Conservation (phyloP, 2,888 invertebrate genomes). For the Drosophila kokeensis region DNA sequence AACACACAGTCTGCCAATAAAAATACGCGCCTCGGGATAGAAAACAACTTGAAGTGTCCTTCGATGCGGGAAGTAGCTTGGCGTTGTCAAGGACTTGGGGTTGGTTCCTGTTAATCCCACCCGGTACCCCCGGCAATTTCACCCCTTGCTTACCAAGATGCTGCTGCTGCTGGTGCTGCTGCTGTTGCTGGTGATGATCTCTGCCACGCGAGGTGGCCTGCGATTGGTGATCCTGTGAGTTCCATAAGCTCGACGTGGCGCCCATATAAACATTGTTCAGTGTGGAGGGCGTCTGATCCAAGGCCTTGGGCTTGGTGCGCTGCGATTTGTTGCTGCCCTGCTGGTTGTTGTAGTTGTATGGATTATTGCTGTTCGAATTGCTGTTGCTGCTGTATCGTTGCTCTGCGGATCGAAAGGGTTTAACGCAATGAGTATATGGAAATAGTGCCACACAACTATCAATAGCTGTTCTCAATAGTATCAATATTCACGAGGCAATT, state of each 20-base stretch:
- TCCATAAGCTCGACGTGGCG: conserved; percentile 84
- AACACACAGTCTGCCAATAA: conserved; percentile 44
- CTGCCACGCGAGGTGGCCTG: conserved; percentile 58
- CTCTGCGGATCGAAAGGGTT: conserved; percentile 45
- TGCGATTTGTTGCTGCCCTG: conserved; percentile 78
- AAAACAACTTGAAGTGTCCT: conserved; percentile 47
- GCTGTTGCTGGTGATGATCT: conserved; percentile 78
- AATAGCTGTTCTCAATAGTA: neutral
- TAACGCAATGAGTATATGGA: neutral
- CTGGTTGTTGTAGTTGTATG: conserved; percentile 64
- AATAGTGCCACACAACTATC: neutral
- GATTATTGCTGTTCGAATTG: conserved; percentile 76
- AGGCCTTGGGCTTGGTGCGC: conserved; percentile 77
- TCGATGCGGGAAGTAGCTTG: conserved; percentile 41
- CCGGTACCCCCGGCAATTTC: neutral
- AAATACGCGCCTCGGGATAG: conserved; percentile 49
- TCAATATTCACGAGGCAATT: neutral
- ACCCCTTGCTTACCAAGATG: conserved; percentile 72
- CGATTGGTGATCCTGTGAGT: conserved; percentile 82
- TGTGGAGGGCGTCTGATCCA: conserved; percentile 76
- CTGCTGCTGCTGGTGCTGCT: conserved; percentile 61
- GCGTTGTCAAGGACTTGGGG: conserved; percentile 22
- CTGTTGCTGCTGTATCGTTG: conserved; percentile 80
- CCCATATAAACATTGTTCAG: conserved; percentile 83
- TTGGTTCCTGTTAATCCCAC: neutral